Conservation (phyloP, 1,140 invertebrate species). For the Lasioglossum albipes region DNA sequence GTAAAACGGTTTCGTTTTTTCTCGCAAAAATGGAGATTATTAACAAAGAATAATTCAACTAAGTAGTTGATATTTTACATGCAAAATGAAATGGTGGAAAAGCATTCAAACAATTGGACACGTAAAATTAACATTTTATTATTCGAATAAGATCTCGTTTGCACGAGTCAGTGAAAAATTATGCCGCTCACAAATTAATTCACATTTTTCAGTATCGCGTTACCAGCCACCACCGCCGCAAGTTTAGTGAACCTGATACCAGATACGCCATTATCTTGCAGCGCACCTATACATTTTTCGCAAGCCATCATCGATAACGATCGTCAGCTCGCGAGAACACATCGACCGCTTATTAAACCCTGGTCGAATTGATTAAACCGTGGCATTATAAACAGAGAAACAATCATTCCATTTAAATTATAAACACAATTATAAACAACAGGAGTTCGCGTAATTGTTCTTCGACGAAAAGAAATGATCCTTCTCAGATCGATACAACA, state of each 20-base stretch:
- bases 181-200: background rate
- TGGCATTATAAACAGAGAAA: background rate
- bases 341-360: slow-evolving; percentile 19
- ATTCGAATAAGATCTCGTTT: background rate
- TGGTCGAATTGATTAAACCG: slow-evolving; percentile 35
- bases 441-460: no score
- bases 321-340: slow-evolving; percentile 1
- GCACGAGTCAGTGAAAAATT: background rate
- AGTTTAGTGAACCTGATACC: background rate
- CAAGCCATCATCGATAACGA: slow-evolving; percentile 20
- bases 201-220: background rate
- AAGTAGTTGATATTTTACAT: no score
- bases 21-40: no score
- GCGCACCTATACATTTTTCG: background rate
- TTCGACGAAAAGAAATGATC: no score
- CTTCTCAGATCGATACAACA: no score
- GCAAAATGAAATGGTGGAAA: no score
- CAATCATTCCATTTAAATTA: background rate
- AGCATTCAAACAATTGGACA: no score
- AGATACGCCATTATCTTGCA: slow-evolving; percentile 12
- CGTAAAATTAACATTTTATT: background rate
- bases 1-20: no score
- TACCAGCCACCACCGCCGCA: background rate
- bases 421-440: no score
- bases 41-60: no score